Evolutionary conservation across 1,140 invertebrate species (phyloP).

Genomic region (Druon quercuslanigerum): DNA sequence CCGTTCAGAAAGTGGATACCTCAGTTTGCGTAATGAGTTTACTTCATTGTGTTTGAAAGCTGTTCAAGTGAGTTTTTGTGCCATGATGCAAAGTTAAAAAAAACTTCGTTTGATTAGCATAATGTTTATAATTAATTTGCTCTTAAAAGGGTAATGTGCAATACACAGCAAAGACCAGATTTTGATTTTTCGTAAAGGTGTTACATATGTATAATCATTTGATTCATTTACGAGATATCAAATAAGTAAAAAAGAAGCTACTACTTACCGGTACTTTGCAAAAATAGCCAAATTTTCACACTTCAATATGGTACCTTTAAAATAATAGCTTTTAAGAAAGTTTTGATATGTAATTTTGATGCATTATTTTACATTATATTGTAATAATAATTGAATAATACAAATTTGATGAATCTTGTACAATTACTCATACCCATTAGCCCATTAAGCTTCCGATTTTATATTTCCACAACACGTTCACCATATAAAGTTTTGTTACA

Average conservation of each 20-base stretch:
- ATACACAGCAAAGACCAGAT: background rate
- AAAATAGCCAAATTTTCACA: conserved; percentile 62
- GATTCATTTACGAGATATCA: conserved; percentile 30
- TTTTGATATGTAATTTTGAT: background rate
- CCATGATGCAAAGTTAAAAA: background rate
- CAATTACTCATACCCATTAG: no score
- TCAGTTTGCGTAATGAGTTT: background rate
- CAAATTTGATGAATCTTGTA: no score
- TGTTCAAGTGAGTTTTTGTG: background rate
- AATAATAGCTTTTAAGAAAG: conserved; percentile 40
- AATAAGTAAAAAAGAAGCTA: background rate
- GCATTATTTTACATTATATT: background rate
- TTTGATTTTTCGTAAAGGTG: background rate
- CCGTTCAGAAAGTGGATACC: background rate
- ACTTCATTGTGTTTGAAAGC: background rate
- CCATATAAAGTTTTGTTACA: no score
- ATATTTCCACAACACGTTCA: no score
- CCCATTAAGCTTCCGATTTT: no score
- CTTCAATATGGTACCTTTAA: conserved; percentile 71
- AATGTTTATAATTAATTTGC: background rate
- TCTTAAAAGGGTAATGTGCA: conserved; percentile 4
- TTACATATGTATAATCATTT: background rate
- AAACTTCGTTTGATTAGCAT: conserved; percentile 2
- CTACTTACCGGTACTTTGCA: conserved; percentile 25
- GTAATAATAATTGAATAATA: no score